A percentile compares a stretch with the other conserved stretches of the same genome.
These are phyloP conservation scores for Pycnonotus jocosus DNA, from an alignment of 2,113 vertebrate genomes.

Conservation along the genomic window DNA sequence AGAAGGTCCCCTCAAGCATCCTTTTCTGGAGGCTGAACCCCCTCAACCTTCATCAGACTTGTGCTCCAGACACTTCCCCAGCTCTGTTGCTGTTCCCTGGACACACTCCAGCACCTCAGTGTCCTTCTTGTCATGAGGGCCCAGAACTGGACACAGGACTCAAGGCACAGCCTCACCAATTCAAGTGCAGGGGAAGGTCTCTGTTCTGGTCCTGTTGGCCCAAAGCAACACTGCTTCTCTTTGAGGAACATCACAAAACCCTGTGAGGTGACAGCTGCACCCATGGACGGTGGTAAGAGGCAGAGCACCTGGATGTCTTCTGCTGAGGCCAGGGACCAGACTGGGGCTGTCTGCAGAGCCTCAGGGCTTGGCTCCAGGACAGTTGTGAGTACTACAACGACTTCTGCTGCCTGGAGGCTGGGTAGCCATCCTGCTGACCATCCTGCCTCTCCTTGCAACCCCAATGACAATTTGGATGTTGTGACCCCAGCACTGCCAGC, in stretches of 20 bases:
- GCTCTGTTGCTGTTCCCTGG: neutral
- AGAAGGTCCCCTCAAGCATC: neutral
- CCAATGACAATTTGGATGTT: neutral
- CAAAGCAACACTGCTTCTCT: neutral
- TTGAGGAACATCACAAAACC: accelerated
- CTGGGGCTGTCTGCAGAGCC: neutral
- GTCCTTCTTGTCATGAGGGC: neutral
- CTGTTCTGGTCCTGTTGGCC: neutral
- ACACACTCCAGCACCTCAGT: neutral
- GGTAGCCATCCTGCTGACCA: neutral
- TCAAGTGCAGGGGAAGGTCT: neutral
- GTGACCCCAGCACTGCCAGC: neutral
- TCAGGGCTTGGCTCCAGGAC: neutral
- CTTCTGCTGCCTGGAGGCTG: neutral
- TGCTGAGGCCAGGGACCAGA: neutral
- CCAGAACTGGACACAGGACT: neutral
- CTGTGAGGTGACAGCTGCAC: neutral
- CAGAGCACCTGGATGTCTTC: neutral
- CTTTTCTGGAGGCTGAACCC: neutral
- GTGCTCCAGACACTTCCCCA: neutral
- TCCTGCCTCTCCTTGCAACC: neutral
- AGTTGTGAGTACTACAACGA: neutral
- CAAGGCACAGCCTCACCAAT: neutral
- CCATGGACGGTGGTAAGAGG: neutral
- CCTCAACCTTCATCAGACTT: neutral